These are phyloP conservation scores for Dromius quadrimaculatus DNA, from an alignment of 2,888 invertebrate species.

Conservation along the genomic window DNA sequence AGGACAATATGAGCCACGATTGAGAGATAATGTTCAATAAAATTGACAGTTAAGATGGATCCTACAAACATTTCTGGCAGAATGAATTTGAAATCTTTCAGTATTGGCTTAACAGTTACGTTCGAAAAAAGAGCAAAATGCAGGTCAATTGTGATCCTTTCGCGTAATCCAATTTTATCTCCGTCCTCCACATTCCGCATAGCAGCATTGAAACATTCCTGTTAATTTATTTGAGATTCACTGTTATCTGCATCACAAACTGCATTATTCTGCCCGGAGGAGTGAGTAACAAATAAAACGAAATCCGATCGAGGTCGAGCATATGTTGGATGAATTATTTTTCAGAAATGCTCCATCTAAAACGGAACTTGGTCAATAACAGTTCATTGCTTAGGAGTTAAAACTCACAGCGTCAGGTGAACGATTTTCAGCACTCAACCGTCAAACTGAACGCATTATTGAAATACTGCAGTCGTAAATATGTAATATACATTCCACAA, in stretches of 20 bases:
- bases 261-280: conserved; percentile 1
- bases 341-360: conserved; percentile 15
- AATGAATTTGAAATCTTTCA: no score
- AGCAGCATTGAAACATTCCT: no score
- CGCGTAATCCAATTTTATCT: no score
- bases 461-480: conserved; percentile 22
- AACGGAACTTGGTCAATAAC: conserved; percentile 42
- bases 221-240: background rate
- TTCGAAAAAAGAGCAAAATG: no score
- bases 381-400: conserved; percentile 41
- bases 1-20: no score
- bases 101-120: no score
- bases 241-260: background rate
- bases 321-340: conserved; percentile 44
- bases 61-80: no score
- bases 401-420: conserved; percentile 26
- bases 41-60: no score
- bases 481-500: conserved; percentile 3
- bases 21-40: no score
- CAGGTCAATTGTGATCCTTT: no score
- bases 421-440: background rate
- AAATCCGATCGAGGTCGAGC: conserved; percentile 39
- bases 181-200: no score
- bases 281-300: conserved; percentile 18
- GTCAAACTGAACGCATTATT: conserved; percentile 31